Evolutionary conservation across 1,140 invertebrate genomes (phyloP).

Genomic region (Drosophila aff.): DNA sequence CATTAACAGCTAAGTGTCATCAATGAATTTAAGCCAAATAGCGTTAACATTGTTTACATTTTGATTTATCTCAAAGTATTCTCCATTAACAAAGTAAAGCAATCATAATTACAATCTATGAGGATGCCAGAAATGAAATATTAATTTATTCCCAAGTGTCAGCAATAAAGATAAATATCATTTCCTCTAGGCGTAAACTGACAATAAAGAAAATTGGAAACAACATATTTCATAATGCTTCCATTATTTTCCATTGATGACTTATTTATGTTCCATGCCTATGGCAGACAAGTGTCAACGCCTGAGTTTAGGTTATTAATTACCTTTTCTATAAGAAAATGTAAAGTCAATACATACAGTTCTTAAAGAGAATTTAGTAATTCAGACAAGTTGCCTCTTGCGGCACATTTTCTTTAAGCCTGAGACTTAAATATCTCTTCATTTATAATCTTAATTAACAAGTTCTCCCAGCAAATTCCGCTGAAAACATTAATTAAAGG

Average conservation of each 20-base stretch:
- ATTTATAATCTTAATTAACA: background rate
- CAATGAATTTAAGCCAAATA: background rate
- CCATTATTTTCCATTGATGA: background rate
- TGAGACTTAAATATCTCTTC: background rate
- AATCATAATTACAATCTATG: background rate
- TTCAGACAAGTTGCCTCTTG: background rate
- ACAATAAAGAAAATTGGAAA: background rate
- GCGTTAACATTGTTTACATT: background rate
- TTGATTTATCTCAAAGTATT: background rate
- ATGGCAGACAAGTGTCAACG: background rate
- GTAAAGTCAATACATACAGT: background rate
- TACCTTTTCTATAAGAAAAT: background rate
- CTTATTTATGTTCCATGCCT: background rate
- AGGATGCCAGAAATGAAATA: background rate
- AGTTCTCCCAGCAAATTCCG: background rate
- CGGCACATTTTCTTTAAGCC: background rate
- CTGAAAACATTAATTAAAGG: conserved; percentile 6
- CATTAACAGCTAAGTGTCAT: background rate
- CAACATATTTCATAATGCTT: background rate
- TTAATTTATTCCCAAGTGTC: conserved; percentile 2
- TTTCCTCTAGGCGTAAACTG: conserved; percentile 2
- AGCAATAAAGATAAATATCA: conserved; percentile 3
- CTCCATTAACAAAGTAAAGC: background rate
- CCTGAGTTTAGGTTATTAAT: background rate
- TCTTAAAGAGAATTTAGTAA: no score